These are phyloP conservation scores for Ctenopoma kingsleyae DNA, from an alignment of 2,797 vertebrate species.

Conservation along the genomic window DNA sequence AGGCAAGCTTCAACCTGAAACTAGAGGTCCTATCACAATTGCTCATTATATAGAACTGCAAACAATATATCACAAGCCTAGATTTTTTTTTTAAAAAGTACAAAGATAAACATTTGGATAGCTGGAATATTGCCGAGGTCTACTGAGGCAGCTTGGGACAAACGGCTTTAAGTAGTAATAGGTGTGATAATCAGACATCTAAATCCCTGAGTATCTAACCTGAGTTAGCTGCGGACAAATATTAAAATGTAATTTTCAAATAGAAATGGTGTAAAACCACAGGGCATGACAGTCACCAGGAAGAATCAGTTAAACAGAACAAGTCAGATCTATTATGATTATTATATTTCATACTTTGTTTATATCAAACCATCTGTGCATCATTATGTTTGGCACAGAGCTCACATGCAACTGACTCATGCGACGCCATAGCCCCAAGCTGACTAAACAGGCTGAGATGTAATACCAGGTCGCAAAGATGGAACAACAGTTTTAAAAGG, in stretches of 20 bases:
- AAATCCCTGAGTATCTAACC: constrained; percentile 29
- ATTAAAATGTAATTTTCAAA: constrained; percentile 28
- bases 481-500: constrained; percentile 34
- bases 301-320: constrained; percentile 43
- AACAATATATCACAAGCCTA: constrained; percentile 60
- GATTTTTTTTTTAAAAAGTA: no score
- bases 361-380: constrained; percentile 63
- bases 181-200: constrained; percentile 31
- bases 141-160: not conserved
- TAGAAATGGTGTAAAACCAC: constrained; percentile 15
- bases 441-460: constrained; percentile 51
- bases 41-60: constrained; percentile 55
- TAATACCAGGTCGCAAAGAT: constrained; percentile 31
- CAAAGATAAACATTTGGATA: constrained; percentile 35
- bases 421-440: constrained; percentile 24
- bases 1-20: constrained; percentile 65
- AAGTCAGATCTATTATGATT: constrained; percentile 53
- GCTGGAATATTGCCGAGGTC: constrained; percentile 19
- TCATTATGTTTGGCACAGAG: constrained; percentile 50
- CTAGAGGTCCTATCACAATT: constrained; percentile 64
- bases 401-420: constrained; percentile 29
- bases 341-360: constrained; percentile 64
- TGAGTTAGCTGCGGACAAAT: constrained; percentile 21
- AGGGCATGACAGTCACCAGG: constrained; percentile 20
- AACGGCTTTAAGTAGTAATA: constrained; percentile 18